A percentile compares a stretch with the other conserved stretches of the same genome.
Evolutionary conservation across 2,113 vertebrate genomes (phyloP).

Genomic region (Chlamydotis undulata): DNA sequence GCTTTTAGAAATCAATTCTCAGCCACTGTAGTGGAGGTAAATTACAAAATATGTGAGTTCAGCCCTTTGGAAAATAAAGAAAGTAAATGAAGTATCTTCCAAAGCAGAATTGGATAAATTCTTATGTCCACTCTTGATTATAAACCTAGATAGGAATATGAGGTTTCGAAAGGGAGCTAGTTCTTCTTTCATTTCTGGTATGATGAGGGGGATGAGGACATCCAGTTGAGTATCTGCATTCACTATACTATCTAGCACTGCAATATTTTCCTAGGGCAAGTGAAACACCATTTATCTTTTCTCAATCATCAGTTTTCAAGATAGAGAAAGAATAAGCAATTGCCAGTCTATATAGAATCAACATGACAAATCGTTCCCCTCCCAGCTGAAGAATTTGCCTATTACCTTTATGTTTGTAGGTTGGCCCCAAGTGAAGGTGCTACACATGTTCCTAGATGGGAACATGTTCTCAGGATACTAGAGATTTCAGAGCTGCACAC

Average conservation of each 20-base stretch:
- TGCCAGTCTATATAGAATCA: background rate
- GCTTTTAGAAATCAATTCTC: background rate
- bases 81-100: background rate
- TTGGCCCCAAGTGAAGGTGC: background rate
- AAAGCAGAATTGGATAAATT: background rate
- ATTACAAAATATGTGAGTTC: background rate
- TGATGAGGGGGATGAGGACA: background rate
- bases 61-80: background rate
- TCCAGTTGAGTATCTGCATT: background rate
- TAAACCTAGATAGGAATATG: background rate
- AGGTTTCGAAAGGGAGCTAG: background rate
- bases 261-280: background rate
- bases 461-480: background rate
- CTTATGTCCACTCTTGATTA: background rate
- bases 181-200: slow-evolving; percentile 19
- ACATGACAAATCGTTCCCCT: background rate
- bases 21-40: background rate
- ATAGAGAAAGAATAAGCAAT: background rate
- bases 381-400: background rate
- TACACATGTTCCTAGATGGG: background rate
- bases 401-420: background rate
- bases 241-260: background rate
- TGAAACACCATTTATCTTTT: slow-evolving; percentile 12
- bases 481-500: background rate
- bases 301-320: background rate